Evolutionary conservation across 2,888 invertebrate genomes (phyloP).

Genomic region (Oscheius onirici): DNA sequence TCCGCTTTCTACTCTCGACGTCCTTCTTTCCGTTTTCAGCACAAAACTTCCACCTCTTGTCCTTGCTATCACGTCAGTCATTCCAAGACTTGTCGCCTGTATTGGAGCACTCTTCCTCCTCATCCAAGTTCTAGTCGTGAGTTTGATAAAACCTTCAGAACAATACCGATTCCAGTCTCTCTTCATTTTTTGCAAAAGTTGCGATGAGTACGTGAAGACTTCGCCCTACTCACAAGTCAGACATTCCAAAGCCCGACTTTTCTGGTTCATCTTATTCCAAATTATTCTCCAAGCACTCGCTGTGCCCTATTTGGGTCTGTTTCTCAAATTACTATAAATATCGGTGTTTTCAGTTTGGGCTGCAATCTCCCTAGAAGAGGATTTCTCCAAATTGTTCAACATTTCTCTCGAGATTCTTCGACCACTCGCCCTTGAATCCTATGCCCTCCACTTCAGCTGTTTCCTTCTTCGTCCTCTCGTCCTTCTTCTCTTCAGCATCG

Average conservation of each 20-base stretch:
- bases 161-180: constrained; percentile 13
- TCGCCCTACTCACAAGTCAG: constrained; percentile 31
- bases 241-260: constrained; percentile 24
- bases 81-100: constrained; percentile 37
- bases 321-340: no score
- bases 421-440: constrained; percentile 8
- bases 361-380: constrained; percentile 23
- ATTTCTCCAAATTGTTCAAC: constrained; percentile 21
- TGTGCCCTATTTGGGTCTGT: constrained; percentile 34
- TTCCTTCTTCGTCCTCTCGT: constrained; percentile 23
- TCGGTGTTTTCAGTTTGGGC: constrained; percentile 31
- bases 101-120: constrained; percentile 31
- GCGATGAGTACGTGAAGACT: constrained; percentile 25
- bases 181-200: constrained; percentile 20
- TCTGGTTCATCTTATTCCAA: constrained; percentile 34
- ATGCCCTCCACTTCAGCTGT: constrained; percentile 27
- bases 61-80: not conserved
- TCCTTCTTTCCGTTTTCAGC: constrained; percentile 33
- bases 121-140: constrained; percentile 42
- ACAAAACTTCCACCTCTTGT: constrained; percentile 16
- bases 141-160: not conserved
- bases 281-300: constrained; percentile 15
- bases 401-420: not conserved
- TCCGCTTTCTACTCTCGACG: constrained; percentile 39
- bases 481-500: constrained; percentile 16